Evolutionary conservation across 2,113 vertebrate species (phyloP).

Genomic region (Mirza zaza): DNA sequence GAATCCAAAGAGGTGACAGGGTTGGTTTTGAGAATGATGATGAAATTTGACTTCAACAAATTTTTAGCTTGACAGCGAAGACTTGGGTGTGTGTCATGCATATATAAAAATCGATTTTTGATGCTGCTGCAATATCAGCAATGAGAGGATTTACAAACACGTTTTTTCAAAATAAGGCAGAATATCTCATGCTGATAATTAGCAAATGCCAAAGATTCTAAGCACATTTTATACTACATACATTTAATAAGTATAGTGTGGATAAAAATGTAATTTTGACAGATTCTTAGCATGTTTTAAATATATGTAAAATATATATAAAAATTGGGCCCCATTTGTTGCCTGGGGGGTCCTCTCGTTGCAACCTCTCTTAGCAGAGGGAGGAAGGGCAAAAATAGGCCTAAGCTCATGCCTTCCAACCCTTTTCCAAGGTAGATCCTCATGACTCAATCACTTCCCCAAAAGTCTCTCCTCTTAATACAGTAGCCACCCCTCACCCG

Average conservation of each 20-base stretch:
- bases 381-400: accelerated
- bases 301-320: background rate
- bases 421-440: background rate
- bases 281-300: slow-evolving; percentile 23
- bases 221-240: background rate
- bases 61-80: background rate
- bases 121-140: background rate
- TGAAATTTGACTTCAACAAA: background rate
- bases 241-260: background rate
- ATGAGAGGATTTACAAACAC: background rate
- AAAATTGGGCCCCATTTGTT: background rate
- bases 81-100: background rate
- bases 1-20: background rate
- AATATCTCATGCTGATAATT: background rate
- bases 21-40: background rate
- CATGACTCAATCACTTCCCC: background rate
- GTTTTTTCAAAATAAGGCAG: background rate
- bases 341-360: background rate
- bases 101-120: background rate
- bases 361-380: background rate
- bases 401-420: background rate
- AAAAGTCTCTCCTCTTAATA: background rate
- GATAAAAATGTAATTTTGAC: slow-evolving; percentile 36
- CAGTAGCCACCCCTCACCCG: too few species aligned
- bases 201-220: background rate